Base-by-base conservation (phyloP, 1,140 invertebrate species). In the Dreissena rostriformis region DNA sequence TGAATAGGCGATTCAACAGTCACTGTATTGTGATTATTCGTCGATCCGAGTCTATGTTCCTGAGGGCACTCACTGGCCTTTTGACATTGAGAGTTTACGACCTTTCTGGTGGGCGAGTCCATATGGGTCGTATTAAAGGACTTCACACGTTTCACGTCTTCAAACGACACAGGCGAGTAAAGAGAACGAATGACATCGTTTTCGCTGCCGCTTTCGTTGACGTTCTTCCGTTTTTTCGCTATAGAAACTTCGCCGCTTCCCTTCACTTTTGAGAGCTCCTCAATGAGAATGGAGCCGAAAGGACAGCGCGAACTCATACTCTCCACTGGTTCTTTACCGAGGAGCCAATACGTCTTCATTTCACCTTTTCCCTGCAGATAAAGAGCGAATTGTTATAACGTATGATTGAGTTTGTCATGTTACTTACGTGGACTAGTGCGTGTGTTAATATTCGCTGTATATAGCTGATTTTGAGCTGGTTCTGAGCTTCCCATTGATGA, bases 271-370 rank as follows among this genome's bases (percentile, higher is more conserved):
- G 83, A 73, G 0, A 86, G 70, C 57, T 90, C 88, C 24, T 87
- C 86, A 53, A 90, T 78, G 19, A 90, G 78, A 51, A 90, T 87
- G 28, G 85, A 72, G 7, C 84, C 70, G 49, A 91, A 89, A 6
- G 90, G 90, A 84, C 90, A 91, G 24, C 83, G 85, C 10, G 86
- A 71, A 26, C 78, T 71, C 0, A 63, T 15, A 29, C 77, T 80
- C 7, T 84, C 75, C 19, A 83, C 75, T 0, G 49, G 67, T 19
- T 82, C 83, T 28, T 70, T 80, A 6, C 89, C 88, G 0, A 89
- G 77, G 51, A 92, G 81, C 91, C 91, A 92, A 66, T 91, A 92
- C 8, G 91, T 91, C 66, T 90, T 90, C 88, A 90, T 87, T 29
- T 79, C 77, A 10, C 91, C 91, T 84, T 92, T 92, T 55, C 91